Evolutionary conservation across 2,113 vertebrate species (phyloP).

Genomic region (Triplophysa tibetana): DNA sequence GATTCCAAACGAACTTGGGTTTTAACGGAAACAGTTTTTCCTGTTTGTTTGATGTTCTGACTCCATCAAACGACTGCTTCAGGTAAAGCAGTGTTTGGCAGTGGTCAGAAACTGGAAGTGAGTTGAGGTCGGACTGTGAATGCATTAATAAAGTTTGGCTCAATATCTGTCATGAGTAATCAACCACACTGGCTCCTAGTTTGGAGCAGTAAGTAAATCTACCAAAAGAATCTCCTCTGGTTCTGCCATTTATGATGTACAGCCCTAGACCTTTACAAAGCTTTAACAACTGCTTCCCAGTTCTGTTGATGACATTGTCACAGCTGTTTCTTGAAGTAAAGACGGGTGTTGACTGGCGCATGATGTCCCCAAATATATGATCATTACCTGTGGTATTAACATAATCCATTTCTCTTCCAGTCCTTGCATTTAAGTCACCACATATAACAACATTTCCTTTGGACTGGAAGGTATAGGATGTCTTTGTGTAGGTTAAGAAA

Average conservation of each 20-base stretch:
- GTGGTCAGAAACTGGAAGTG: not conserved
- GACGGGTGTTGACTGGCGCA: not conserved
- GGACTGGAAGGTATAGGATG: no score
- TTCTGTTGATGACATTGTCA: not conserved
- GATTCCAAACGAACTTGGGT: not conserved
- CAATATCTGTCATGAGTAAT: slow-evolving; percentile 3
- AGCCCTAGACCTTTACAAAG: no score
- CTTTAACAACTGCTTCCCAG: not conserved
- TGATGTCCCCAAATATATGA: no score
- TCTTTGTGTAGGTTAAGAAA: no score
- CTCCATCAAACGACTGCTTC: no score
- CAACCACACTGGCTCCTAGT: not conserved
- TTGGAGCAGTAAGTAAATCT: not conserved
- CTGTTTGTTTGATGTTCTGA: not conserved
- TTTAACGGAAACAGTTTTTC: not conserved
- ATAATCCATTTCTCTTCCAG: no score
- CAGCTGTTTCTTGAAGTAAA: not conserved
- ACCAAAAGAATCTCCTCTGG: not conserved
- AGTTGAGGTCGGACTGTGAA: not conserved
- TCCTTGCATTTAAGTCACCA: no score
- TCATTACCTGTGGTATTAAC: no score
- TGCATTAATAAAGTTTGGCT: not conserved
- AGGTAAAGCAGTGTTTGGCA: not conserved
- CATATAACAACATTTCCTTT: no score
- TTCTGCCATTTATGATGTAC: not conserved